phyloP scores from a whole-genome alignment of 2,888 invertebrate genomes.

The Punctoribates punctum region DNA sequence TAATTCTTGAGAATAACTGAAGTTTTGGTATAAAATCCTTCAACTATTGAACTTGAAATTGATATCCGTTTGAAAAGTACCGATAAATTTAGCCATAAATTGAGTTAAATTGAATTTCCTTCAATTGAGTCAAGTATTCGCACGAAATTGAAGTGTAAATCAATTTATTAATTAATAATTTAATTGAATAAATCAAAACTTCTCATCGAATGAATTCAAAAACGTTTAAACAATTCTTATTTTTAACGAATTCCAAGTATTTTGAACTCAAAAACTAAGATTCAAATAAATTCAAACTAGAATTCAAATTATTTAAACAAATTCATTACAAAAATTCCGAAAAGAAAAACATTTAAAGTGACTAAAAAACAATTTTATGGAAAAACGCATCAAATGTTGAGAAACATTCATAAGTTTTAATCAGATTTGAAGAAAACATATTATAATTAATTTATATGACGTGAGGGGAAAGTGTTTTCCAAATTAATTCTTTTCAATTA shows the following conservation, averaged over 20 bases:
- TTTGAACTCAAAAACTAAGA: neutral
- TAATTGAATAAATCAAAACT: neutral
- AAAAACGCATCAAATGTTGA: no score
- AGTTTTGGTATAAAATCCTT: neutral
- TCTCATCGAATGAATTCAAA: neutral
- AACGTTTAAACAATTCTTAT: neutral
- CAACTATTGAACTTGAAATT: conserved; percentile 27
- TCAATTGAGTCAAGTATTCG: neutral
- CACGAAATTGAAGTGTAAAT: neutral
- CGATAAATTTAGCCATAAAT: neutral
- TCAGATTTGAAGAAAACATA: neutral
- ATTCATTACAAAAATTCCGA: neutral
- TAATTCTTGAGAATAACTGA: no score
- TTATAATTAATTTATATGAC: no score
- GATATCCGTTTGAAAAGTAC: neutral
- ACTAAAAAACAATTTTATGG: no score
- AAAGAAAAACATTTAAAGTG: no score
- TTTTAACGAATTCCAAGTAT: neutral
- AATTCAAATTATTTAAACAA: neutral
- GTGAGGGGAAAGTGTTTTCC: no score
- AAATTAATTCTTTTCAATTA: no score
- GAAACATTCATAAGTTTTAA: neutral
- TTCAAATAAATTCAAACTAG: neutral
- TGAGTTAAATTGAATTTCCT: conserved; percentile 12
- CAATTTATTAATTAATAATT: neutral